phyloP scores from a whole-genome alignment of 2,113 vertebrate genomes.

The Eulemur rufifrons region DNA sequence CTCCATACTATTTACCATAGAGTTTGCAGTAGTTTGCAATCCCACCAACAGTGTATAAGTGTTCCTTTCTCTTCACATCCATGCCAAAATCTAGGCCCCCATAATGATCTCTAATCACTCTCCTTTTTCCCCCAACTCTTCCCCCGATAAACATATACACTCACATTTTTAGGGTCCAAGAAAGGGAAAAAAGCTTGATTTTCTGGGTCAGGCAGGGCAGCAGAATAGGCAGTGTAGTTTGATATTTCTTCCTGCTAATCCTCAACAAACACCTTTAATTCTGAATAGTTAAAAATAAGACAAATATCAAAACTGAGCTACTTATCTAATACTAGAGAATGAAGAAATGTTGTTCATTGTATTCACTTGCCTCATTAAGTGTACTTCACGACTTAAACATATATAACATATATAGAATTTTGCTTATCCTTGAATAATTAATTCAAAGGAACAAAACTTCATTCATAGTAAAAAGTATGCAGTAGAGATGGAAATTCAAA shows the following conservation, averaged over 20 bases:
- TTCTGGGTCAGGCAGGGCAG: not conserved
- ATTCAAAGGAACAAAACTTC: not conserved
- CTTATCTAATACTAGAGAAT: not conserved
- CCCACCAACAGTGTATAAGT: no score
- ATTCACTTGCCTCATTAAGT: not conserved
- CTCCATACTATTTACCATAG: no score
- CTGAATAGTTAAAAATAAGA: not conserved
- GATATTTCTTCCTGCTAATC: not conserved
- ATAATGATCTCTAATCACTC: not conserved
- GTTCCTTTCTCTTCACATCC: no score
- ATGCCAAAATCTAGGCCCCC: not conserved
- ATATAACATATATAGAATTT: not conserved
- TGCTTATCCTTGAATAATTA: not conserved
- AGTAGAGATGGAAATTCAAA: not conserved
- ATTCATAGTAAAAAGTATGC: not conserved
- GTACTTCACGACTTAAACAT: not conserved
- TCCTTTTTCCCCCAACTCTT: not conserved
- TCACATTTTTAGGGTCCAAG: not conserved
- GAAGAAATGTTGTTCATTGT: not conserved
- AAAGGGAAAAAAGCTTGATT: not conserved
- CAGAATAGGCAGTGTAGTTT: not conserved
- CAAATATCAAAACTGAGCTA: not conserved
- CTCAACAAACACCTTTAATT: not conserved
- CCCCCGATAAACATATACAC: not conserved
- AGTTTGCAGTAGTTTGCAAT: no score